Conservation (phyloP, 2,888 invertebrate genomes). For the Scaptomyza caliginosa region DNA sequence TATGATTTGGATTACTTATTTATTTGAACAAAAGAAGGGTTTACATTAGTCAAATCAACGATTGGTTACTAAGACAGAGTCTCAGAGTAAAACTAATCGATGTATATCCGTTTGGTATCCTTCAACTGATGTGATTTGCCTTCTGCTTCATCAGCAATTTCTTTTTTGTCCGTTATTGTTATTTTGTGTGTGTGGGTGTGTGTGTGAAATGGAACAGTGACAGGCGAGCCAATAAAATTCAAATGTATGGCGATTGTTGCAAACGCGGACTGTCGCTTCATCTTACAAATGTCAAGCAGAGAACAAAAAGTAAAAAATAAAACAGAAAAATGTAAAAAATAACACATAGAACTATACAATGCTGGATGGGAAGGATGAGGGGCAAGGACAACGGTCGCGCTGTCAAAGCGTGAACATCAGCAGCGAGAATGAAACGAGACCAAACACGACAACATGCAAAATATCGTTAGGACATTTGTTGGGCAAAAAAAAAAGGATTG, state of each 20-base stretch:
- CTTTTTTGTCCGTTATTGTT: constrained; percentile 1
- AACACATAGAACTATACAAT: constrained; percentile 39
- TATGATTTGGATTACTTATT: too few species aligned
- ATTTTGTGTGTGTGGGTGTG: constrained; percentile 1
- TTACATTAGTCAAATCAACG: neutral
- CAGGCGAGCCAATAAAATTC: constrained; percentile 83
- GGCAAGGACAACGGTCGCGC: constrained; percentile 50
- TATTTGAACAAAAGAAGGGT: neutral
- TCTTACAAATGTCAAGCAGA: constrained; percentile 67
- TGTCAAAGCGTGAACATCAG: constrained; percentile 66
- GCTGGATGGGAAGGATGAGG: neutral
- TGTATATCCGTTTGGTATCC: constrained; percentile 4
- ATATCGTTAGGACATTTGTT: constrained; percentile 51
- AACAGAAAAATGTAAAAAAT: constrained; percentile 32
- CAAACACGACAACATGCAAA: constrained; percentile 74
- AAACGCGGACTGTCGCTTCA: constrained; percentile 68
- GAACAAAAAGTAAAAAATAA: constrained; percentile 28
- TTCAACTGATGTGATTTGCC: constrained; percentile 25
- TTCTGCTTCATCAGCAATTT: constrained; percentile 1
- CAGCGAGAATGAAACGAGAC: constrained; percentile 57
- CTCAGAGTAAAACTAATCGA: constrained; percentile 16
- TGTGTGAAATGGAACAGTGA: constrained; percentile 70
- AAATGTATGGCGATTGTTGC: constrained; percentile 81
- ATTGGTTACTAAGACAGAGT: neutral
- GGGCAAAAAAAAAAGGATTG: constrained; percentile 28